Evolutionary conservation across 2,113 vertebrate species (phyloP).

Genomic region (Rhineura floridana): DNA sequence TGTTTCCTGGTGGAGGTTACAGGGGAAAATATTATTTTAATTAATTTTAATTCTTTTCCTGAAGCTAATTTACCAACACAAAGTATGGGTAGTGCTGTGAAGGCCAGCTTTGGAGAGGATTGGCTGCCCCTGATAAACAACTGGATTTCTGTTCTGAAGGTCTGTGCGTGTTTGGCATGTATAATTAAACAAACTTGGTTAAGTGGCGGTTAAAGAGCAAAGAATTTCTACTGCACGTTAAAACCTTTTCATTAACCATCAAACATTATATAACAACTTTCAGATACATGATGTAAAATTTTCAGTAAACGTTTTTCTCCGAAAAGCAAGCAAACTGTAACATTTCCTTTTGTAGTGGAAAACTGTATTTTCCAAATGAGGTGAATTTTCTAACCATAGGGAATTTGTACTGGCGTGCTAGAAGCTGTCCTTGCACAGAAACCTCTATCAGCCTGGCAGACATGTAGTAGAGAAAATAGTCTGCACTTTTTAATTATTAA

Average conservation of each 20-base stretch:
- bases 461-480: constrained; percentile 17
- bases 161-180: constrained; percentile 67
- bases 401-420: background rate
- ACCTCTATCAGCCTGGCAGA: background rate
- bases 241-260: constrained; percentile 75
- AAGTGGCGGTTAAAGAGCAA: constrained; percentile 74
- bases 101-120: constrained; percentile 59
- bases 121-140: constrained; percentile 69
- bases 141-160: constrained; percentile 60
- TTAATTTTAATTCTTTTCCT: constrained; percentile 80
- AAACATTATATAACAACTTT: constrained; percentile 63
- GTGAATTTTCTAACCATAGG: constrained; percentile 14
- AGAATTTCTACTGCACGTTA: constrained; percentile 72
- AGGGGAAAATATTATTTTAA: constrained; percentile 74
- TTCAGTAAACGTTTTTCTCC: constrained; percentile 28
- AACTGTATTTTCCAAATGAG: constrained; percentile 32
- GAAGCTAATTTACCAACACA: constrained; percentile 76
- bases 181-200: constrained; percentile 76
- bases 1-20: constrained; percentile 73
- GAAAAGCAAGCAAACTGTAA: background rate
- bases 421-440: constrained; percentile 19
- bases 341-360: background rate
- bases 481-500: background rate
- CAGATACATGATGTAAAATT: constrained; percentile 47
- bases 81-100: constrained; percentile 68